These are phyloP conservation scores for Odocoileus virginianus DNA, from an alignment of 2,113 vertebrate genomes.

Conservation along the genomic window DNA sequence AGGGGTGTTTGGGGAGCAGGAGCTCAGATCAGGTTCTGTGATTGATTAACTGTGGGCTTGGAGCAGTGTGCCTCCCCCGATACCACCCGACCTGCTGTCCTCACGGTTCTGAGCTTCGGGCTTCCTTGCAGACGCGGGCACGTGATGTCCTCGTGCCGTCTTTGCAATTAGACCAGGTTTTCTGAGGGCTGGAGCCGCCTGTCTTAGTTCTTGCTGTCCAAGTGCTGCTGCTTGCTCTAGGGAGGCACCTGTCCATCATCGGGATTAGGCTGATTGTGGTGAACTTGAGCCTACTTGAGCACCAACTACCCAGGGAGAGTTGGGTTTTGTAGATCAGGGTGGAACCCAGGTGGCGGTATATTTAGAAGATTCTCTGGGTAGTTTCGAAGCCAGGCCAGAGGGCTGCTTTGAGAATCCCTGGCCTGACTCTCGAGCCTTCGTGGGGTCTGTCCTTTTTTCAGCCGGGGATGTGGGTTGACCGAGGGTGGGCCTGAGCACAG, in stretches of 20 bases:
- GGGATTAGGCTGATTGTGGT: not conserved
- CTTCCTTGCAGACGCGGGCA: fast-evolving
- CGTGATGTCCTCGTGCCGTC: fast-evolving
- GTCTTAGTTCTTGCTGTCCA: not conserved
- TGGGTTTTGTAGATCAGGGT: not conserved
- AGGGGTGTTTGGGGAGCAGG: not conserved
- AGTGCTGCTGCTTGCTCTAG: not conserved
- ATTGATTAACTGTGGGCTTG: not conserved
- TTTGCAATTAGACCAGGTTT: not conserved
- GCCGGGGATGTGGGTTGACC: fast-evolving
- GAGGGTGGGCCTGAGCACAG: not conserved
- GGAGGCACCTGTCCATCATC: fast-evolving
- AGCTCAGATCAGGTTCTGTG: not conserved
- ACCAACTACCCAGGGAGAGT: fast-evolving
- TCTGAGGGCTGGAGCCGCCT: not conserved
- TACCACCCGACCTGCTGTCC: fast-evolving
- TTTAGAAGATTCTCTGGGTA: not conserved
- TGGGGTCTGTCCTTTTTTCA: not conserved
- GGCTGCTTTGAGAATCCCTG: not conserved
- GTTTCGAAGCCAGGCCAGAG: not conserved
- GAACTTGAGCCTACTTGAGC: not conserved
- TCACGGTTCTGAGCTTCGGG: not conserved
- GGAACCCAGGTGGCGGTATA: not conserved
- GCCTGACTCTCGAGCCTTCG: not conserved
- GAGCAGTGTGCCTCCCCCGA: not conserved